phyloP scores from a whole-genome alignment of 2,797 vertebrate genomes.

The Nannoperca obscura region DNA sequence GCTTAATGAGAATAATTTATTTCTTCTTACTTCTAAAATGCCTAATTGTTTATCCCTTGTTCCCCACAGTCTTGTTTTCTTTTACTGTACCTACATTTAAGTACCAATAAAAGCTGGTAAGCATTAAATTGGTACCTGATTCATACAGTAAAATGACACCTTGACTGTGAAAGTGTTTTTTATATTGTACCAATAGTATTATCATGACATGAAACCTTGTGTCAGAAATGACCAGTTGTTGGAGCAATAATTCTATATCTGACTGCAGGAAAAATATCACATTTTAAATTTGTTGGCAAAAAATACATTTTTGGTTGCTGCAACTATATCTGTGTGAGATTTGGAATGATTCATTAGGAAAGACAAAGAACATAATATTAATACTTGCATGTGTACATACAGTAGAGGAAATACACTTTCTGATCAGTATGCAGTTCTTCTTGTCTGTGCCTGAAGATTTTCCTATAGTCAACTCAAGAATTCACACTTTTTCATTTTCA shows the following conservation, averaged over 20 bases:
- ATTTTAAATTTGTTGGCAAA: no score
- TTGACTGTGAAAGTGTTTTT: background rate
- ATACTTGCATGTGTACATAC: background rate
- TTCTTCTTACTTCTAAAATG: background rate
- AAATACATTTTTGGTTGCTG: background rate
- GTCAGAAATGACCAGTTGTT: background rate
- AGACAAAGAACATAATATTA: background rate
- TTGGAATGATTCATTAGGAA: background rate
- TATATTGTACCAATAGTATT: background rate
- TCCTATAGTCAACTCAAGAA: slow-evolving; percentile 30
- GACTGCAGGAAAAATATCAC: background rate
- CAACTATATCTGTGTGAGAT: background rate
- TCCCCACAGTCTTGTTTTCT: slow-evolving; percentile 10
- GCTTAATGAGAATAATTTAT: slow-evolving; percentile 3
- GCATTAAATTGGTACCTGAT: background rate
- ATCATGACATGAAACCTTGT: background rate
- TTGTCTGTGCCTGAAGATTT: slow-evolving; percentile 27
- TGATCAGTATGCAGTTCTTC: slow-evolving; percentile 36
- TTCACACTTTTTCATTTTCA: slow-evolving; percentile 1
- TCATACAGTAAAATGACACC: background rate
- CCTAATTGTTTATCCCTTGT: background rate
- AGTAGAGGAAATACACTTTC: background rate
- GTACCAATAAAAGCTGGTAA: background rate
- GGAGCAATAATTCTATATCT: background rate
- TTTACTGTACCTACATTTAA: background rate